Base-by-base conservation (phyloP, 2,113 vertebrate genomes). In the Sphaerodactylus townsendi region DNA sequence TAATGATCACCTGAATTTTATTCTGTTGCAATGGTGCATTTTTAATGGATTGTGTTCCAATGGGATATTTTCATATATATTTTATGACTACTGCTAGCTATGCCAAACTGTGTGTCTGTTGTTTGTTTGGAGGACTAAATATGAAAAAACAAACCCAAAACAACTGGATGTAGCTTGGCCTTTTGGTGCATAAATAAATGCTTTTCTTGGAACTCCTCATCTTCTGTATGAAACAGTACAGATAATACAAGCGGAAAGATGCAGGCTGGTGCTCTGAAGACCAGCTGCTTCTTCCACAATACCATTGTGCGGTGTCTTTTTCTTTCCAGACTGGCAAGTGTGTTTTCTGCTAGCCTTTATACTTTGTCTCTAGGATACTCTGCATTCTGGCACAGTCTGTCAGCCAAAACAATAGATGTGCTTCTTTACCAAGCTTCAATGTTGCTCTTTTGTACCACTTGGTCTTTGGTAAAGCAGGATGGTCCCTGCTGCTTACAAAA, bases 191-290 rank as follows among this genome's bases (percentile, higher is more conserved):
- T 88, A 95, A 94, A 94, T 93, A 92, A 85, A 85, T 92, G 88
- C 83, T 2, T 88, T 10, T 1, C 77, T 91, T 89, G 87, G 89
- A 82, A 78, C 85, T 73, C 0, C 35, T 62, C 69, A 5, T 88
- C 91, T 90, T 72, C 81, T 89, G 0, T 50, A n/a, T 85, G 93
- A 92, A 84, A 90, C 93, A 93, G 85, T 90, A 93, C 91, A 91
- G 94, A 93, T 93, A 94, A 92, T 90, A 85, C 0, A 76, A 87
- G 23, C 84, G 95, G 94, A 96, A 95, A 95, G 92, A 93, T 93
- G 66, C 95, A 94, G 94, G 87, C 95, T 96, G 91, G 90, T 94
- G 94, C 93, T 92, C 91, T 90, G 44, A 33, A 87, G 77, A 87
- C 92, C 94, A 94, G 93, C 94, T 95, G 94, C 92, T 96, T 93